These are phyloP conservation scores for Apolygus lucorum DNA, from an alignment of 1,140 invertebrate genomes.

Conservation along the genomic window DNA sequence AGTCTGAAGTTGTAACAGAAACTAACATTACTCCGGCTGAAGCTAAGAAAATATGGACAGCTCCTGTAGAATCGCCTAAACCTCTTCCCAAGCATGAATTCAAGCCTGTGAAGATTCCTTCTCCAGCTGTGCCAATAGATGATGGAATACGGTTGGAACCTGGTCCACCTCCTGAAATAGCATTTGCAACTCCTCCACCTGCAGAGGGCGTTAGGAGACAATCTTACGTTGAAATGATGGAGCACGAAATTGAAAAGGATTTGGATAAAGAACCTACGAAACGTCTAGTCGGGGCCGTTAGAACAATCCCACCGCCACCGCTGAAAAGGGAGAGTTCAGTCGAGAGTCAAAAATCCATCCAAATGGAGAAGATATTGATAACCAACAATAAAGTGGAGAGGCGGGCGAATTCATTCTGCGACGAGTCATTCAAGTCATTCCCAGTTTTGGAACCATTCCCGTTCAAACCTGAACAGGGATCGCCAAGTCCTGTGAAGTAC, in stretches of 20 bases:
- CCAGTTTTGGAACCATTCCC: conserved; percentile 46
- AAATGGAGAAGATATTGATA: neutral
- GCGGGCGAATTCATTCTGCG: conserved; percentile 25
- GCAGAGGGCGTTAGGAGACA: conserved; percentile 38
- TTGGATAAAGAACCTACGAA: conserved; percentile 45
- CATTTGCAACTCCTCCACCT: conserved; percentile 44
- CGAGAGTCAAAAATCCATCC: conserved; percentile 13
- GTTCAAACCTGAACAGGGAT: conserved; percentile 40
- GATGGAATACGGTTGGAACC: conserved; percentile 46
- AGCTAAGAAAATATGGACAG: conserved; percentile 30
- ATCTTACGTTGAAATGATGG: conserved; percentile 49
- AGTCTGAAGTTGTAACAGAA: conserved; percentile 34
- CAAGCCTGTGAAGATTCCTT: conserved; percentile 34
- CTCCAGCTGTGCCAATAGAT: conserved; percentile 36
- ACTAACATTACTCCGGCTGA: conserved; percentile 33
- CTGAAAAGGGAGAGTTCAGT: conserved; percentile 35
- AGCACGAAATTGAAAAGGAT: conserved; percentile 48
- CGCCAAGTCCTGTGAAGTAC: conserved; percentile 36
- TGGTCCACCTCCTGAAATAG: conserved; percentile 55
- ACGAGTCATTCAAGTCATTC: conserved; percentile 39
- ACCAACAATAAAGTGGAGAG: conserved; percentile 19
- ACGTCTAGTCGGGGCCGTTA: conserved; percentile 45
- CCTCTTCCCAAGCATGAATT: conserved; percentile 27
- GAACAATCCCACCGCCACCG: conserved; percentile 42
- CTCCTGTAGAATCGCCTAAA: conserved; percentile 20